These are phyloP conservation scores for Stenoptilia bipunctidactyla DNA, from an alignment of 2,888 invertebrate species.

Conservation along the genomic window DNA sequence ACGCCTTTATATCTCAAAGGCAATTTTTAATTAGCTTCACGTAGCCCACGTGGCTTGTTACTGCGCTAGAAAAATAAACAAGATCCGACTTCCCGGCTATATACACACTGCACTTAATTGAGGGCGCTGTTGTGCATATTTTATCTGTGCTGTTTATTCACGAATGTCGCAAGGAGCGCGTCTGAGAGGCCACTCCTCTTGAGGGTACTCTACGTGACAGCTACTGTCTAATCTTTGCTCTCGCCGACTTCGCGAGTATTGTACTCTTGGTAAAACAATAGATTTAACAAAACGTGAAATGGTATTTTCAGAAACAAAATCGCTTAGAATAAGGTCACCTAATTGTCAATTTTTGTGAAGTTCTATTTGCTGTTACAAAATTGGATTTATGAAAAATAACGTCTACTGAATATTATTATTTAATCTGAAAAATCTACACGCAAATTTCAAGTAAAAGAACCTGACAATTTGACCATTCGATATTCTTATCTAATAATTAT, in stretches of 20 bases:
- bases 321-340: no score
- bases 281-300: no score
- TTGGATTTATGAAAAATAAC: no score
- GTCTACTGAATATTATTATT: no score
- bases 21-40: slow-evolving; percentile 13
- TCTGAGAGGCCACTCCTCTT: slow-evolving; percentile 46
- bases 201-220: slow-evolving; percentile 51
- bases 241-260: background rate
- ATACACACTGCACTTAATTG: slow-evolving; percentile 20
- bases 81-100: background rate
- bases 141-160: slow-evolving; percentile 42
- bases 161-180: slow-evolving; percentile 28
- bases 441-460: no score
- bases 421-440: no score
- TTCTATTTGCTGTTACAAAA: no score
- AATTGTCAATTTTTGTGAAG: no score
- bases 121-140: slow-evolving; percentile 14
- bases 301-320: no score
- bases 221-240: slow-evolving; percentile 49
- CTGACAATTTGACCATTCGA: no score
- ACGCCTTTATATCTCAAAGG: background rate
- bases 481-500: no score
- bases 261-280: no score
- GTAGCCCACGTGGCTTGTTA: slow-evolving; percentile 16
- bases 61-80: background rate